Evolutionary conservation across 2,888 invertebrate genomes (phyloP), one percentile per base, ranked within the genome.

Genomic region (Tenthredo notha): DNA sequence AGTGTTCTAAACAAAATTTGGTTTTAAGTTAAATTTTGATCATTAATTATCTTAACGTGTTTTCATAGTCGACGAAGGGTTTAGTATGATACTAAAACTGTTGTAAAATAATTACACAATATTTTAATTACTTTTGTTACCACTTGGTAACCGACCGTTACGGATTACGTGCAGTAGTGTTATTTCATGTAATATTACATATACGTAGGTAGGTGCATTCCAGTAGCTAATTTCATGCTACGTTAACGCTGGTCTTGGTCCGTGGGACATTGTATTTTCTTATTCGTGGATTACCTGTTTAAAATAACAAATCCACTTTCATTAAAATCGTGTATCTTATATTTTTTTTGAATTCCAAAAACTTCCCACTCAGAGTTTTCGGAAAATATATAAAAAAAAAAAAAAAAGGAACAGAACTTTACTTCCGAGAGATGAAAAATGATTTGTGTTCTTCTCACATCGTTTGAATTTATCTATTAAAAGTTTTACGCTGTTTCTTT

Each of bases 211-310:
- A 21, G 21, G 10, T 80, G 37, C 40, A 80, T 61, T 80, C 80
- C 61, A 12, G 50, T 40, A 21, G 40, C 40, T 58, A 5, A 80
- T 80, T 80, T 80, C 80, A 80, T 80, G 80, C 40, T 61, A 80
- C 80, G 80, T 80, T 80, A 80, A 80, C 80, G 61, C 61, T 61
- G 58, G 7, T 80, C 61, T 80, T 40, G 37, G n/a, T 80, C 40
- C 43, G 58, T 25, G 7, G 61, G 40, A 61, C 40, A 25, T 77
- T 15, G 80, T 80, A 25, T 61, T 61, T 50, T 61, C 40, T 37
- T 37, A n/a, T 80, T 80, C 21, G 50, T 54, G 9, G 4, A 50
- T 6, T 61, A 6, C 25, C 21, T 40, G 80, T 37, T 61, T 29
- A 29, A 40, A 50, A 61, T 21, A 21, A 80, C n/a, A 61, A 21